Evolutionary conservation across 2,888 invertebrate genomes (phyloP), one percentile per base, ranked within the genome.

Genomic region (Mycalesis mineus): DNA sequence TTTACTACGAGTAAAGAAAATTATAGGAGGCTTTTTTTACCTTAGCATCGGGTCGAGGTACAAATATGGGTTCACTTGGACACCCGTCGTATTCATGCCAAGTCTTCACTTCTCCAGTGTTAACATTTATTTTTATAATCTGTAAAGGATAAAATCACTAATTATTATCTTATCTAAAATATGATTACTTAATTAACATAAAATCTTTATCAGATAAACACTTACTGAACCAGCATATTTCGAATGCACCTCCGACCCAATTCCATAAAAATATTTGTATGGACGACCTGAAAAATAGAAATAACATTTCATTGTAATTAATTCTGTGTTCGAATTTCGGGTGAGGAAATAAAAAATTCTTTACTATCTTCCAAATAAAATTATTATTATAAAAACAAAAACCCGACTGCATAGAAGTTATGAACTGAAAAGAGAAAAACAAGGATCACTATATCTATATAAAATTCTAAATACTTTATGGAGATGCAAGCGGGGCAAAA

Each of bases 181-280:
- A 33, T 7, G 7, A 33, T 33, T 5, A n/a, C n/a, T n/a, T n/a
- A 7, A 33, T 33, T 22, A 5, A 1, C 7, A 33, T 22, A 2
- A 41, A 45, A n/a, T 13, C 14, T 8, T 17, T 28, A 37, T 29
- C 22, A 5, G 3, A 5, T 22, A 39, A 45, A 44, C 13, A 72
- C 83, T 83, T 74, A 92, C 95, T 68, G 93, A 93, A 73, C 96
- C 96, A 8, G 96, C 95, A 80, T 94, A 94, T 0, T 92, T 90
- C 0, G 89, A 89, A 71, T 93, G 92, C 2, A 93, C 90, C 70
- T 96, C 96, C 5, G 95, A 94, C 64, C 95, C 95, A 60, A 96
- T 96, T 0, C 96, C 97, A 75, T 97, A 98, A 75, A 96, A 96
- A 77, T 94, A 98, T 66, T 93, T 91, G 77, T 98, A 98, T 1